phyloP scores from a whole-genome alignment of 2,113 vertebrate species.

The Pteruthius melanotis region DNA sequence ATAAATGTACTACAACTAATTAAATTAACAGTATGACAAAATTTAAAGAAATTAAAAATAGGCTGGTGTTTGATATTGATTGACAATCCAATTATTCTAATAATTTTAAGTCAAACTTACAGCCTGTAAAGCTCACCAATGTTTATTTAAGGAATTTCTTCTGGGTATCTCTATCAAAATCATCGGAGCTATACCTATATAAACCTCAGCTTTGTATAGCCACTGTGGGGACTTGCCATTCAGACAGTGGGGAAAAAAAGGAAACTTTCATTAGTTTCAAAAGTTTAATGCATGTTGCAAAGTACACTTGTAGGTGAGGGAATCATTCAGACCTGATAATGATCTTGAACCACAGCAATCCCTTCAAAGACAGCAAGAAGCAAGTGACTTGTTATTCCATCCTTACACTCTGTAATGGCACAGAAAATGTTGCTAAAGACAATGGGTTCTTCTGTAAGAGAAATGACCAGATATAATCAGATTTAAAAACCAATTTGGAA shows the following conservation, averaged over 20 bases:
- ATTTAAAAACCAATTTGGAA: neutral
- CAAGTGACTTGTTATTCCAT: neutral
- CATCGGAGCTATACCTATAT: neutral
- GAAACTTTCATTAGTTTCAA: neutral
- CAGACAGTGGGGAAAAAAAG: neutral
- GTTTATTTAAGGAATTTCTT: neutral
- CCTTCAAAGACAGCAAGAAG: slow-evolving; percentile 23
- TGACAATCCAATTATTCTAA: neutral
- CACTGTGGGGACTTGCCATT: neutral
- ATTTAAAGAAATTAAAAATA: neutral
- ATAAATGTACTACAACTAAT: neutral
- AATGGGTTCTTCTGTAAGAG: slow-evolving; percentile 40
- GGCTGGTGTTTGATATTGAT: neutral
- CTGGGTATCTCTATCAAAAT: neutral
- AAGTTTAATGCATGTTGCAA: neutral
- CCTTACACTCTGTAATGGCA: neutral
- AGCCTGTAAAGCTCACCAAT: neutral
- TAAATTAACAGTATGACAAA: neutral
- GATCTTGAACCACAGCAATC: neutral
- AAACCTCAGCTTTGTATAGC: neutral
- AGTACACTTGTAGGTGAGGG: neutral
- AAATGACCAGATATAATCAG: neutral
- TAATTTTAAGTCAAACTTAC: neutral
- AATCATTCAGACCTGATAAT: slow-evolving; percentile 63
- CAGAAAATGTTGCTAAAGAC: slow-evolving; percentile 29